Conservation (phyloP, 2,888 invertebrate genomes). For the Sesamia inferens region DNA sequence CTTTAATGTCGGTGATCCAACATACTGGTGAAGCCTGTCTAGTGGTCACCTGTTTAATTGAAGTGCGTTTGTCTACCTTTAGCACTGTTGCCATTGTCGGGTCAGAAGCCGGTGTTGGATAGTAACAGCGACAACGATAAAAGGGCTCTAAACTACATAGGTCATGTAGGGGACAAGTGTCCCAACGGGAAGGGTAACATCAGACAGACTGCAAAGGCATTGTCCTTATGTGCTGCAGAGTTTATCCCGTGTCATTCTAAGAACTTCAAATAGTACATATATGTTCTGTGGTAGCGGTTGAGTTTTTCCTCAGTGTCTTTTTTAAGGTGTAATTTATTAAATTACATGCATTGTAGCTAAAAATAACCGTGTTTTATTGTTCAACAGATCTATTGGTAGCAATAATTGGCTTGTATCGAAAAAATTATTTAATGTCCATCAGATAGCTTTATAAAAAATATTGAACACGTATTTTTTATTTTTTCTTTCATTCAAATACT, state of each 20-base stretch:
- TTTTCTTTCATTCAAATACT: too few species aligned
- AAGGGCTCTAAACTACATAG: neutral
- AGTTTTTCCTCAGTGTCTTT: slow-evolving; percentile 17
- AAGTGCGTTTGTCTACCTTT: neutral
- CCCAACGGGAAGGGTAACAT: neutral
- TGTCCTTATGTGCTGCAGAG: neutral
- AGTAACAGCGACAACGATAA: slow-evolving; percentile 16
- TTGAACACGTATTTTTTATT: too few species aligned
- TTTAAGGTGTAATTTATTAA: slow-evolving; percentile 12
- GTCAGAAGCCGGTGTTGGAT: neutral
- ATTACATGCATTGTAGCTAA: slow-evolving; percentile 50
- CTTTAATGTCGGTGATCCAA: neutral
- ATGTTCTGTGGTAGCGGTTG: slow-evolving; percentile 6
- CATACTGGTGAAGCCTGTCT: neutral
- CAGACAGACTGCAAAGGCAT: neutral
- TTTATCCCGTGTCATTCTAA: neutral
- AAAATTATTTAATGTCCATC: too few species aligned
- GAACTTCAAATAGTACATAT: neutral
- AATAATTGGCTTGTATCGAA: too few species aligned
- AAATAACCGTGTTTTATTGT: slow-evolving; percentile 11
- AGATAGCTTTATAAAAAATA: too few species aligned
- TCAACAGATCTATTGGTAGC: neutral
- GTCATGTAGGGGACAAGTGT: neutral
- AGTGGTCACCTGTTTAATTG: neutral
- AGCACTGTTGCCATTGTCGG: neutral